Base-by-base conservation (phyloP, 2,113 vertebrate species). In the Empidonax traillii region DNA sequence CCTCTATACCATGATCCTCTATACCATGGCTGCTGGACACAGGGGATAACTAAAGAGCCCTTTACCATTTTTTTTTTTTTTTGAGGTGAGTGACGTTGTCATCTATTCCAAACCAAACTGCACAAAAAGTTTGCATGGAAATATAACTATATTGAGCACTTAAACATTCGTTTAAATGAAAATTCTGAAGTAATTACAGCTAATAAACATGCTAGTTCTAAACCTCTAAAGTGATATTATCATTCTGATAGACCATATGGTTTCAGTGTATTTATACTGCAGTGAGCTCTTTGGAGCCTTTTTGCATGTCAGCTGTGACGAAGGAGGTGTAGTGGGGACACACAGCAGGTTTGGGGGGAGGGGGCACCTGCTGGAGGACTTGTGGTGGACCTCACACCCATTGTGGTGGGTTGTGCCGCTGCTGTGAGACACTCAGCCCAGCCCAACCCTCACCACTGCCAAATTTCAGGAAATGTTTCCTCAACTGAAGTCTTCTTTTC, bases 201-300 rank as follows among this genome's bases (percentile, higher is more conserved):
- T 95, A 96, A 97, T 89, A 92, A 93, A 75, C 80, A 81, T 2
- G 11, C 69, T 82, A 85, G 71, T 96, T 90, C 72, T 59, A 84
- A 94, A 46, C 37, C 77, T 94, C 89, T 20, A 56, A 91, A 93
- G 89, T 59, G 66, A 49, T 55, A 82, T 77, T 90, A 85, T 9
- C 24, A 31, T 87, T 94, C 90, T 30, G 39, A 91, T 31, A 81
- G 83, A 87, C 87, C 85, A 89, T 96, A 95, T 89, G 92, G 76
- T 84, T 92, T 77, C 73, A 15, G 47, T 27, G 59, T 90, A 85
- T 80, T 94, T 90, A 94, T 85, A 89, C 79, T 53, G 73, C 73
- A 69, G 3, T 9, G 37, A 82, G 79, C 35, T 82, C 65, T 68
- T 49, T 5, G 2, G 33, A 85, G 85, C 8, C 51, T 61, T 84